Base-by-base conservation (phyloP, 2,888 invertebrate species). In the Microlaimidae sp. region DNA sequence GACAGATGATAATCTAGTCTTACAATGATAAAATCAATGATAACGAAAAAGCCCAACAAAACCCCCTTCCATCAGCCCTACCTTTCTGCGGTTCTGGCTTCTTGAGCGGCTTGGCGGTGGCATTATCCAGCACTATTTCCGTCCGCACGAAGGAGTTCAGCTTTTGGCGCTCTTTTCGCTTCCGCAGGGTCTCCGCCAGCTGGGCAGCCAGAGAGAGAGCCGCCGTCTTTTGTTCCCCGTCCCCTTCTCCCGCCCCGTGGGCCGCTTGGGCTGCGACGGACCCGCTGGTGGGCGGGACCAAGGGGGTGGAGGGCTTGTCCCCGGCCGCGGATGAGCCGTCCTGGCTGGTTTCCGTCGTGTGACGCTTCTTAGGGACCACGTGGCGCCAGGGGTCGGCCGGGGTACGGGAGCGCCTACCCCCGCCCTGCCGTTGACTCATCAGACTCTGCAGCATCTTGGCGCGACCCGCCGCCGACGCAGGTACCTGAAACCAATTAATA, bases 331-430 rank as follows among this genome's bases (percentile, higher is more conserved):
- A 7, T n/a, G 43, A 5, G 32, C 32, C 32, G 7, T 17, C 10
- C 32, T 32, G 10, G 10, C 17, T 32, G 43, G 43, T 24, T n/a
- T n/a, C 23, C 21, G 43, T n/a, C 13, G 17, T 49, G 5, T 41
- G 42, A 19, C 53, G 38, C 19, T 48, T 49, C 49, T 49, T 49
- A 25, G 53, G 53, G 23, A 53, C 48, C 5, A 53, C 52, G 24
- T 52, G 52, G 4, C 52, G 42, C 46, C 42, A 46, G n/a, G 29
- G 26, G 45, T 51, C 51, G 7, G 26, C 21, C n/a, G n/a, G n/a
- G n/a, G n/a, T n/a, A n/a, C n/a, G n/a, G n/a, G n/a, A n/a, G n/a
- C n/a, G n/a, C n/a, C n/a, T n/a, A n/a, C n/a, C n/a, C n/a, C n/a
- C n/a, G n/a, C n/a, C n/a, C n/a, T n/a, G n/a, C n/a, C n/a, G n/a